Evolutionary conservation across 1,140 invertebrate genomes (phyloP), one percentile per base, ranked within the genome.

Genomic region (Radopholus similis): DNA sequence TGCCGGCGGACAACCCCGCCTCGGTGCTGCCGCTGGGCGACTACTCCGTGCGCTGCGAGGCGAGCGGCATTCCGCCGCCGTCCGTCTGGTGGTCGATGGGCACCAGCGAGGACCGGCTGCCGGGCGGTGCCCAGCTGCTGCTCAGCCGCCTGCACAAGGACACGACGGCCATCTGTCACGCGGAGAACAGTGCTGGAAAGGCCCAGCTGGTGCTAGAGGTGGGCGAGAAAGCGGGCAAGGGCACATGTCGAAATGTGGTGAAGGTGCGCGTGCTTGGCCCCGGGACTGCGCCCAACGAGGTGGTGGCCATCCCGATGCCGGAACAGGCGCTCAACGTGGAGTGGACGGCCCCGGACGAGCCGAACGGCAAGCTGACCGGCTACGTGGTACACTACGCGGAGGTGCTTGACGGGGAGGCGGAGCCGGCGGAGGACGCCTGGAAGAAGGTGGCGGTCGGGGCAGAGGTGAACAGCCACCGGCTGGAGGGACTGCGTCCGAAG

Each of bases 301-400:
- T 82, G 38, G 76, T 75, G 8, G 71, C 69, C 28, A 30, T 81
- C 11, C 75, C 79, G 18, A 64, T 81, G 60, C 66, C 66, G 21
- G 69, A 76, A 35, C 72, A 81, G 64, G 68, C 64, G 44, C 62
- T 82, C 26, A 80, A 76, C 53, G 74, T 81, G 30, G 79, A 81
- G 69, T 81, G 79, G 79, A 79, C 80, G n/a, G 59, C 78, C 21
- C 80, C 80, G 30, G 81, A 82, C 56, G 74, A 74, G 18, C 64
- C 81, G 8, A 81, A 81, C 65, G 79, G 79, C 18, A 66, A 78
- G 62, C 6, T 68, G 28, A 69, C 34, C 55, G 44, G 54, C 28
- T 81, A 81, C 40, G 54, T 81, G 32, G 64, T 81, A 18, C 76
- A 81, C 44, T 81, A 82, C 53, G 79, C 77, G 51, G 75, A 81